Evolutionary conservation across 2,888 invertebrate genomes (phyloP), one percentile per base, ranked within the genome.

Genomic region (Phortica okadai): DNA sequence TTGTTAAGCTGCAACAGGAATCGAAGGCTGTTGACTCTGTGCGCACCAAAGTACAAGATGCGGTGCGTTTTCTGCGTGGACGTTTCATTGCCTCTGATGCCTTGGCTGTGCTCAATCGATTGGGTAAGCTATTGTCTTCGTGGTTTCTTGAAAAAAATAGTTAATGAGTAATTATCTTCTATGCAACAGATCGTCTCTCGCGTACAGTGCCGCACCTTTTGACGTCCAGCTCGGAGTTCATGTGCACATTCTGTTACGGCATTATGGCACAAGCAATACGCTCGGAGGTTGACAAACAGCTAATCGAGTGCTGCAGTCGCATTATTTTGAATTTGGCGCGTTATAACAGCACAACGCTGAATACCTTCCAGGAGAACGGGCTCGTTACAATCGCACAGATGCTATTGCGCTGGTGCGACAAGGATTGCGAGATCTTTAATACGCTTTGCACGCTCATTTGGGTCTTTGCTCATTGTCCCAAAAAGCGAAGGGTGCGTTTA

Each of bases 261-360:
- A 90, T 92, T 33, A 92, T 92, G 92, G 91, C 91, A 2, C 91
- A 91, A 78, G 90, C 92, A 42, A 92, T 91, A 80, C 91, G 92
- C 54, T 92, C 92, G 1, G 92, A 92, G 79, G 88, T 91, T 44
- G 92, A 92, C 80, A 92, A 91, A 78, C 90, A 91, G 78, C 78
- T 92, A 33, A 91, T 92, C 75, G 90, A 91, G 80, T 85, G 90
- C 6, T 91, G 92, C 81, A 91, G 92, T 78, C 88, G 91, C 21
- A 93, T 95, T 64, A 92, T 96, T 50, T 93, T 95, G 64, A 95
- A 95, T 86, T 90, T 96, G 79, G 93, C 94, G 11, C 93, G 95
- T 76, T 94, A 94, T 82, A 92, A 92, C 73, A 90, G 92, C 72
- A 95, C 95, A 0, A 94, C 93, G 10, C 92, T 92, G 0, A 93